phyloP scores from a whole-genome alignment of 2,888 invertebrate species.

The Harpalus rubripes region DNA sequence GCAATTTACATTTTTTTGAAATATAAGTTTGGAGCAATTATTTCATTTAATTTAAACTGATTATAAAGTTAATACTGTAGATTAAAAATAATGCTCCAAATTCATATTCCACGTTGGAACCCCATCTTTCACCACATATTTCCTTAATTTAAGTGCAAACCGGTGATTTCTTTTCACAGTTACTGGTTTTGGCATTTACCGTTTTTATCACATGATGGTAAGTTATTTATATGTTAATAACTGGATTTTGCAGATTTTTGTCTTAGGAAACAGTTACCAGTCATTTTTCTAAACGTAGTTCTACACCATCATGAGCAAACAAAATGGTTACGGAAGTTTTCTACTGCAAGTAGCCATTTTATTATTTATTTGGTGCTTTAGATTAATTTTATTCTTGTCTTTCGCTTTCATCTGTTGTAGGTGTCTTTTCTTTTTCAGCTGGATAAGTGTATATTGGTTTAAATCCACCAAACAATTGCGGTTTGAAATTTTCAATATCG shows the following conservation, averaged over 20 bases:
- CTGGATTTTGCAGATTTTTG: slow-evolving; percentile 45
- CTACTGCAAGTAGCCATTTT: slow-evolving; percentile 18
- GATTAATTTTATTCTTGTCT: slow-evolving; percentile 60
- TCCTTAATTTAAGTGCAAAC: slow-evolving; percentile 60
- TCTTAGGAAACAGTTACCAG: slow-evolving; percentile 20
- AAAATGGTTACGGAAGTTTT: slow-evolving; percentile 24
- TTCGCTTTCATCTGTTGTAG: slow-evolving; percentile 49
- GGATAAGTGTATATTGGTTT: slow-evolving; percentile 82
- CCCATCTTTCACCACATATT: slow-evolving; percentile 58
- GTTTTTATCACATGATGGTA: slow-evolving; percentile 49
- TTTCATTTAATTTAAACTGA: slow-evolving; percentile 42
- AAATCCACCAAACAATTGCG: slow-evolving; percentile 85
- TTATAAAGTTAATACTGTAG: slow-evolving; percentile 43
- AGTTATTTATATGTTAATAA: slow-evolving; percentile 28
- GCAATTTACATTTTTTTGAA: slow-evolving; percentile 58
- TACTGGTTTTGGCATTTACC: slow-evolving; percentile 42
- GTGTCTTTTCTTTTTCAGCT: slow-evolving; percentile 69
- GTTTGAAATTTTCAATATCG: slow-evolving; percentile 84
- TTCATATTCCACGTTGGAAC: slow-evolving; percentile 53
- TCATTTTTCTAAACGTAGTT: not conserved
- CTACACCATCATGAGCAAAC: not conserved
- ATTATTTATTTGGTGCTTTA: slow-evolving; percentile 36
- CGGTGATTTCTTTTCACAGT: slow-evolving; percentile 43
- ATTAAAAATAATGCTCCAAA: slow-evolving; percentile 61
- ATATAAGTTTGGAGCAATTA: slow-evolving; percentile 57